Base-by-base conservation (phyloP, 2,797 vertebrate genomes). In the Tragelaphus oryx region DNA sequence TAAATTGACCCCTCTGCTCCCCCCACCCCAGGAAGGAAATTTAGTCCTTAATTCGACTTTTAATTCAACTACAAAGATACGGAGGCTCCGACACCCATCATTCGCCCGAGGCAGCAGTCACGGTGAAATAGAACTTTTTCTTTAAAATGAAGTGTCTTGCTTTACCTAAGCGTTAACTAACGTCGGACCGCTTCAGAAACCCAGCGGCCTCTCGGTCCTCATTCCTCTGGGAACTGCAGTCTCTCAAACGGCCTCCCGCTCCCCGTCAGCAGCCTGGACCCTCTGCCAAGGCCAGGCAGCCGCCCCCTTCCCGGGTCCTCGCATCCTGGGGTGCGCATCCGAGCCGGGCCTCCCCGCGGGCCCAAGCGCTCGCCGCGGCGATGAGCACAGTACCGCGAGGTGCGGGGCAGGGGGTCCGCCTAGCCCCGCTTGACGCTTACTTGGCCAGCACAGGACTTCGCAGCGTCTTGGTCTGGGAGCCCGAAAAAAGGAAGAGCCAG, bases 351-450 rank as follows among this genome's bases (percentile, higher is more conserved):
- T 41, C 41, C 10, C 0, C 0, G 41, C 22, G 10, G 18, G 14
- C 50, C 55, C 5, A 9, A 78, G 33, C 28, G 1, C 60, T 8
- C 18, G 62, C 37, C 8, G 76, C 24, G 0, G 52, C 20, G 78
- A n/a, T 7, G 50, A 12, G 16, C 11, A 2, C 4, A n/a, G 48
- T 12, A 0, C 1, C 7, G 30, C 65, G 20, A 4, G 1, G 14
- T 14, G 50, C 8, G 1, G 48, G 41, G 44, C 10, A 14, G 75
- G 5, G 17, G 7, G 5, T 71, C 20, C 2, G 59, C 18, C 12
- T 26, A 26, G 13, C 6, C n/a, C 14, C 17, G 6, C 24, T 78
- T 30, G 4, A 3, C 0, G n/a, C 13, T 71, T 59, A 0, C 8
- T 24, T 16, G 4, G 11, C 8, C 13, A 24, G 37, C 24, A 6